A percentile compares a stretch with the other conserved stretches of the same genome.
Evolutionary conservation across 2,113 vertebrate genomes (phyloP).

Genomic region (Pica pica): DNA sequence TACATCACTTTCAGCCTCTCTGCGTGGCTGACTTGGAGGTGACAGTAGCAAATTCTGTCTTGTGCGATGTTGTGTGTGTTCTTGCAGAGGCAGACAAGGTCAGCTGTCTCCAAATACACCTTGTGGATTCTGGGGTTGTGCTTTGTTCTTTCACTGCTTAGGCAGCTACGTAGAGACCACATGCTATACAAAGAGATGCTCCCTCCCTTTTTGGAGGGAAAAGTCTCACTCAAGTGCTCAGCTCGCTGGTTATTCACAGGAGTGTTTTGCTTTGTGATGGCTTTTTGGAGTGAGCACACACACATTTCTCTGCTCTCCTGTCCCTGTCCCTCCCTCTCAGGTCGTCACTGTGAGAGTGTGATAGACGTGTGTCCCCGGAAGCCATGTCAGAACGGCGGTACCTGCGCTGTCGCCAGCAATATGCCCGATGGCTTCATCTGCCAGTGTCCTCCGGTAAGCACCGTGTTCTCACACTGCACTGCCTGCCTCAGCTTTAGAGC

Average conservation of each 20-base stretch:
- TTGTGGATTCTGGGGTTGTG: background rate
- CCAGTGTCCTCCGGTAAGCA: constrained; percentile 81
- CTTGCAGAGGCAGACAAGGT: background rate
- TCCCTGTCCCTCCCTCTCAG: constrained; percentile 47
- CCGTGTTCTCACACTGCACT: background rate
- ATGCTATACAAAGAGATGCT: background rate
- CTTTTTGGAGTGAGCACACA: background rate
- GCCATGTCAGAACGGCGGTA: constrained; percentile 83
- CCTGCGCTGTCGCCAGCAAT: constrained; percentile 85
- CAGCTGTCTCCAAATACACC: background rate
- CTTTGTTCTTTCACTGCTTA: background rate
- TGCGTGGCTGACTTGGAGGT: background rate
- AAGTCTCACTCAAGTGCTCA: background rate
- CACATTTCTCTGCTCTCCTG: background rate
- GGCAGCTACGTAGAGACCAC: background rate
- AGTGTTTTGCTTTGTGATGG: background rate
- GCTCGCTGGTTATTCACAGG: rapidly evolving
- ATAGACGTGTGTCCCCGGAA: constrained; percentile 85
- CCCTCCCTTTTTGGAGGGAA: background rate
- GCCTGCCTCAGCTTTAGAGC: background rate
- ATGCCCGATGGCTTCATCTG: constrained; percentile 86
- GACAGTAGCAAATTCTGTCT: background rate
- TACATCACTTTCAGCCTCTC: background rate
- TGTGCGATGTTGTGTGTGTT: rapidly evolving
- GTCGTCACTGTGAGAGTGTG: constrained; percentile 88